Evolutionary conservation across 2,797 vertebrate species (phyloP).

Genomic region (Coracias cyanogaster): DNA sequence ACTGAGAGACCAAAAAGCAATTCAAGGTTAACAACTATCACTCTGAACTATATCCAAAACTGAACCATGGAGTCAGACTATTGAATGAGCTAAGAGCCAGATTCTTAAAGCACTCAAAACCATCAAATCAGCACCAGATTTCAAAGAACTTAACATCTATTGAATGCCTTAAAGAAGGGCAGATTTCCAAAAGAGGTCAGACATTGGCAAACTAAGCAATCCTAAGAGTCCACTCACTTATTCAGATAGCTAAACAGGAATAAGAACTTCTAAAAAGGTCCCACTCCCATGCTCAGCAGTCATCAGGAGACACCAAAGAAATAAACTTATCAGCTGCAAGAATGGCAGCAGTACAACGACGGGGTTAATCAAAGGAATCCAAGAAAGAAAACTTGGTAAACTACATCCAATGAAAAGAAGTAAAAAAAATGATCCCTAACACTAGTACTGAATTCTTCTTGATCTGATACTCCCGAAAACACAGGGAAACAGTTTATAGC

Average conservation of each 20-base stretch:
- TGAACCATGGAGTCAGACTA: conserved; percentile 41
- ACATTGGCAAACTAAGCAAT: background rate
- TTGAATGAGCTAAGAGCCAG: background rate
- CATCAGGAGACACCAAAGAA: background rate
- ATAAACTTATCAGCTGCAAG: background rate
- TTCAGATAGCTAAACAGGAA: background rate
- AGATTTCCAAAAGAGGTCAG: background rate
- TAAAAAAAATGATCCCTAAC: background rate
- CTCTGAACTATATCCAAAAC: background rate
- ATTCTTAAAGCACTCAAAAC: conserved; percentile 6
- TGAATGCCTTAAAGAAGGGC: background rate
- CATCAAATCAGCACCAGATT: conserved; percentile 4
- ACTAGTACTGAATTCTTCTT: background rate
- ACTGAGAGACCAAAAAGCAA: background rate
- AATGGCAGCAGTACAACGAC: background rate
- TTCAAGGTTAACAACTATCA: background rate
- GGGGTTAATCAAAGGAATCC: background rate
- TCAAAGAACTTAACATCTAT: background rate
- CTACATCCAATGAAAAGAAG: background rate
- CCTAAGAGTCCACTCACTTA: background rate
- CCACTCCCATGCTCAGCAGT: background rate
- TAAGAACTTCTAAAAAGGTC: background rate
- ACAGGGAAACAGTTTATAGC: background rate
- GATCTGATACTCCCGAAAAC: background rate
- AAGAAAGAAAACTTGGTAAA: background rate